Percentiles rank a stretch among this genome's conserved stretches.
phyloP scores from a whole-genome alignment of 2,888 invertebrate genomes.

The Nysson spinosus region DNA sequence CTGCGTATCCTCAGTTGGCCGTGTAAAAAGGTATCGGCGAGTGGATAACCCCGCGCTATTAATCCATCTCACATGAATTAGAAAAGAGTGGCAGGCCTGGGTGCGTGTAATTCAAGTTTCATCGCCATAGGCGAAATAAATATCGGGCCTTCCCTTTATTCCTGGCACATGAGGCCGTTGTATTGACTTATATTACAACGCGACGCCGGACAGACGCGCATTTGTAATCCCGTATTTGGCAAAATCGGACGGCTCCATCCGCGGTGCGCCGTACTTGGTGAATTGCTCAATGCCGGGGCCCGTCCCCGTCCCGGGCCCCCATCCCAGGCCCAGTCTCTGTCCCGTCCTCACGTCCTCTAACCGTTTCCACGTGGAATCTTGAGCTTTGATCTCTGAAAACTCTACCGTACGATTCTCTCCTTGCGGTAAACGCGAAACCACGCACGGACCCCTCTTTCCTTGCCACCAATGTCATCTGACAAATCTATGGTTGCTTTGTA shows the following conservation, averaged over 20 bases:
- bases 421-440: no score
- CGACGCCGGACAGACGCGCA: constrained; percentile 62
- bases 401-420: no score
- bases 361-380: constrained; percentile 45
- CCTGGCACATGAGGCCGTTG: constrained; percentile 50
- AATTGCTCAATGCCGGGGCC: constrained; percentile 68
- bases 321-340: no score
- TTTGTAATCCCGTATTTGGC: constrained; percentile 73
- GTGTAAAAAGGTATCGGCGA: constrained; percentile 23
- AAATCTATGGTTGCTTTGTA: no score
- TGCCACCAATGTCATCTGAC: no score
- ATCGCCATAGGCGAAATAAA: constrained; percentile 10
- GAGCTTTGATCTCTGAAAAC: constrained; percentile 44
- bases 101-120: constrained; percentile 36
- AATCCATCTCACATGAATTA: constrained; percentile 47
- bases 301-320: constrained; percentile 16
- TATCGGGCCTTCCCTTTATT: constrained; percentile 50
- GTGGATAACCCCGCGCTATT: constrained; percentile 19
- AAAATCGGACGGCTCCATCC: constrained; percentile 73
- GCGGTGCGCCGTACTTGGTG: constrained; percentile 68
- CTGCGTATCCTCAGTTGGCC: not conserved
- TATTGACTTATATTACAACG: constrained; percentile 72
- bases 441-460: no score
- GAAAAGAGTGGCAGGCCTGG: constrained; percentile 36
- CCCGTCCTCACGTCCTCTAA: no score